Base-by-base conservation (phyloP, 2,113 vertebrate genomes). In the Holacanthus passer region DNA sequence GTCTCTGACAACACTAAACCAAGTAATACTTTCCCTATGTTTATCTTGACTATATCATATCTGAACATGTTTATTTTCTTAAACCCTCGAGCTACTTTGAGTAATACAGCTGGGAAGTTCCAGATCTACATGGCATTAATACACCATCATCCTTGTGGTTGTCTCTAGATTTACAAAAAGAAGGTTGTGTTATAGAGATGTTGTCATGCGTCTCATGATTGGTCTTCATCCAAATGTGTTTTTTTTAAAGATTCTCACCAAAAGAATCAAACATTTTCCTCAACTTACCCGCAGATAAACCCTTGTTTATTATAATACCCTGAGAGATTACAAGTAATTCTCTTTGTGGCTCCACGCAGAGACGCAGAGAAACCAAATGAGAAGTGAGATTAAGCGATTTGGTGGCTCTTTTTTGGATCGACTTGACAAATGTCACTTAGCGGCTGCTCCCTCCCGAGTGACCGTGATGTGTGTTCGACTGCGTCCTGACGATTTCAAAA, bases 381-480 rank as follows among this genome's bases (percentile, higher is more conserved):
- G 16, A 60, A 27, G 59, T 58, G 14, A 55, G 20, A 73, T 63
- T 59, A 47, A 16, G 39, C 0, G 4, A 56, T 79, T 67, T 29
- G 8, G 22, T 74, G 24, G 24, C 22, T 79, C 22, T 31, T 58
- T 66, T 32, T 19, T 11, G 32, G 71, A 69, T 70, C 50, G 59
- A n/a, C 64, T 59, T 71, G 29, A 65, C 64, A 76, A 81, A 66
- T 29, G 50, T 4, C 29, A 10, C 50, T 12, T n/a, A 45, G 52
- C 45, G 37, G 20, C 29, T n/a, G 48, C 16, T 69, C 27, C 17
- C 6, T 84, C 74, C 81, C 82, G 60, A 16, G 72, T 37, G 43
- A 69, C 24, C 2, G 11, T 5, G 56, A 13, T 47, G 13, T 27
- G 1, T 43, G 43, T 71, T 66, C 0, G 1, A 62, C 63, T 41